phyloP scores from a whole-genome alignment of 2,888 invertebrate genomes.

The Tribolium freemani region DNA sequence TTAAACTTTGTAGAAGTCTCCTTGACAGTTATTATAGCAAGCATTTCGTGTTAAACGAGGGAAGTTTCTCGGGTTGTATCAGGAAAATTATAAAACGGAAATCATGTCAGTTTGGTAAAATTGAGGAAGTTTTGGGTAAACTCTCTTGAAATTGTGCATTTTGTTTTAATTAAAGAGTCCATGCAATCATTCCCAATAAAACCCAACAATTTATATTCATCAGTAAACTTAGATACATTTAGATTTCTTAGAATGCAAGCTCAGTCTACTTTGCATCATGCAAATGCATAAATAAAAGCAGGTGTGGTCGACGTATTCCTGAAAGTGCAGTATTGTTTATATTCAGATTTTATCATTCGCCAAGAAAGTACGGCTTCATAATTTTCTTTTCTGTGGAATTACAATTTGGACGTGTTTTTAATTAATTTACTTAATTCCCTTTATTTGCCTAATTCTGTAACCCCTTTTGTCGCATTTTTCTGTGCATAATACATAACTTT shows the following conservation, averaged over 20 bases:
- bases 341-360: neutral
- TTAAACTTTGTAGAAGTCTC: too few relatives aligned
- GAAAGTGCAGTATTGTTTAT: neutral
- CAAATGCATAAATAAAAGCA: neutral
- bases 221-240: neutral
- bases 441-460: neutral
- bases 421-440: constrained; percentile 6
- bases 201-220: neutral
- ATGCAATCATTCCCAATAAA: neutral
- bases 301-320: neutral
- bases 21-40: too few relatives aligned
- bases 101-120: neutral
- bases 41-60: too few relatives aligned
- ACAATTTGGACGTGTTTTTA: too few relatives aligned
- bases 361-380: too few relatives aligned
- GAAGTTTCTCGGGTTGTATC: neutral
- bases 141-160: neutral
- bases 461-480: neutral
- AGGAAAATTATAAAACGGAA: neutral
- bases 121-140: neutral
- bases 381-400: too few relatives aligned
- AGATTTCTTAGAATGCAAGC: neutral
- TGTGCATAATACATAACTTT: neutral
- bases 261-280: neutral
- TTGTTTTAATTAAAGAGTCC: neutral